Conservation (phyloP, 2,888 invertebrate genomes). For the Alloplasta piceator region DNA sequence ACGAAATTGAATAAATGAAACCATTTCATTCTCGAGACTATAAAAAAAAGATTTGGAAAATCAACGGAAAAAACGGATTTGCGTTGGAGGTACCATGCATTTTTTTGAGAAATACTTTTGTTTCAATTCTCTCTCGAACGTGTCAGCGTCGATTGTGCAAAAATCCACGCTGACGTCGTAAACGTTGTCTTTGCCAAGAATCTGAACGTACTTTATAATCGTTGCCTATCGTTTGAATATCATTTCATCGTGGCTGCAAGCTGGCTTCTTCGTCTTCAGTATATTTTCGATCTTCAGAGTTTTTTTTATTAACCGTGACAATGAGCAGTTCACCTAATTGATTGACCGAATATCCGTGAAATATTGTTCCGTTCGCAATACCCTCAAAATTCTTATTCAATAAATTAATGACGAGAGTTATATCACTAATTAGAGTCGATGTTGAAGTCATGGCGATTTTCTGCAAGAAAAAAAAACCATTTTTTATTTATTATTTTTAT, state of each 20-base stretch:
- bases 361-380: slow-evolving; percentile 67
- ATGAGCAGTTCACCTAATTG: slow-evolving; percentile 56
- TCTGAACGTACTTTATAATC: slow-evolving; percentile 50
- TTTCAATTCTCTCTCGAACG: slow-evolving; percentile 17
- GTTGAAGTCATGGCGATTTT: slow-evolving; percentile 53
- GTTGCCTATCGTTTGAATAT: slow-evolving; percentile 28
- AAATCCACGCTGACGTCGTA: slow-evolving; percentile 46
- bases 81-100: too few relatives aligned
- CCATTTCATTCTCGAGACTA: too few relatives aligned
- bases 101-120: neutral
- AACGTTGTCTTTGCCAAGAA: slow-evolving; percentile 49
- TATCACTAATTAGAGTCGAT: slow-evolving; percentile 54
- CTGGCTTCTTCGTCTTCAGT: slow-evolving; percentile 21
- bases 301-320: slow-evolving; percentile 41
- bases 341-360: slow-evolving; percentile 60
- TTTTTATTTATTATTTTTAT: too few relatives aligned
- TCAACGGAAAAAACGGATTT: too few relatives aligned
- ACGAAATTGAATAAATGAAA: too few relatives aligned
- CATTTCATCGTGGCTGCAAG: slow-evolving; percentile 34
- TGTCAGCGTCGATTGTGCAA: slow-evolving; percentile 31
- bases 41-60: too few relatives aligned
- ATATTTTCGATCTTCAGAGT: slow-evolving; percentile 56
- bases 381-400: slow-evolving; percentile 52
- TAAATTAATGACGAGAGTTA: slow-evolving; percentile 68
- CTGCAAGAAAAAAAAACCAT: slow-evolving; percentile 44